phyloP scores from a whole-genome alignment of 2,888 invertebrate species.

The Sthenelais limicola region DNA sequence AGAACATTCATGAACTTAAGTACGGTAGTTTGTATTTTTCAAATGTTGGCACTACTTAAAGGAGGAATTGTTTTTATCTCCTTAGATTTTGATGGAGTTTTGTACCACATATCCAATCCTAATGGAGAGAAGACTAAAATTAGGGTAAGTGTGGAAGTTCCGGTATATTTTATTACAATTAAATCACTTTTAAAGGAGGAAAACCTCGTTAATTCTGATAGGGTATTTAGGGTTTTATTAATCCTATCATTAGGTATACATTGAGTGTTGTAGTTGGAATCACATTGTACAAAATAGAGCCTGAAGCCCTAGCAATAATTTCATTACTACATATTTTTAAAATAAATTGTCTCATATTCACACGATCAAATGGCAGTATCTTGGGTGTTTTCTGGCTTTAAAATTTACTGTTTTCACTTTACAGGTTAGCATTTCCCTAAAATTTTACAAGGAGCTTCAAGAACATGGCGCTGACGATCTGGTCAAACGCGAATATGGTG shows the following conservation, averaged over 20 bases:
- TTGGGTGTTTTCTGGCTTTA: neutral
- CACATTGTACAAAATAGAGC: neutral
- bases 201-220: neutral
- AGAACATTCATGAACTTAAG: neutral
- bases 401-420: slow-evolving; percentile 61
- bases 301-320: neutral
- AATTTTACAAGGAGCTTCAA: slow-evolving; percentile 98
- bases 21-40: neutral
- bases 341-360: neutral
- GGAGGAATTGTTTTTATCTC: slow-evolving; percentile 74
- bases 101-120: slow-evolving; percentile 98
- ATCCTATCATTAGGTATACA: neutral
- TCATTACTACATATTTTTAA: too few relatives aligned
- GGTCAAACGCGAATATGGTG: slow-evolving; percentile 92
- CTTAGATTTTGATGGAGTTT: slow-evolving; percentile 99
- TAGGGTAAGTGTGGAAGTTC: slow-evolving; percentile 84
- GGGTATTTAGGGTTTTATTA: neutral
- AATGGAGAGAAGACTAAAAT: slow-evolving; percentile 97
- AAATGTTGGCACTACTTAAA: neutral
- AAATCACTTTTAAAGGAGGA: too few relatives aligned
- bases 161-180: too few relatives aligned
- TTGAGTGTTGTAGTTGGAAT: neutral
- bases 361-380: neutral
- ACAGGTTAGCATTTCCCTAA: slow-evolving; percentile 97
- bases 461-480: slow-evolving; percentile 98